Conservation (phyloP, 2,797 vertebrate genomes). For the Etheostoma nigrum region DNA sequence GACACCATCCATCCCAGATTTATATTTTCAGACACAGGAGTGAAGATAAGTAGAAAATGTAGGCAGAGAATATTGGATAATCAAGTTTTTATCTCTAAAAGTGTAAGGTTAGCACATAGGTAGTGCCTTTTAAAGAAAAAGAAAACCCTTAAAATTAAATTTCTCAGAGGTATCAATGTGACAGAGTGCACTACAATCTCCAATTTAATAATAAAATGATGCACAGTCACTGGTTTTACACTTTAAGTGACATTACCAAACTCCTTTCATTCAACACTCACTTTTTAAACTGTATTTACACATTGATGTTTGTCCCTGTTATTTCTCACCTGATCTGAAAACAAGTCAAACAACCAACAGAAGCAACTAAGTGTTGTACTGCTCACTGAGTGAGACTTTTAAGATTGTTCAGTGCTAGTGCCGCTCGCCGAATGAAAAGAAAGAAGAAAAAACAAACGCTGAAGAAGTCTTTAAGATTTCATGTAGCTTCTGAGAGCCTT, state of each 20-base stretch:
- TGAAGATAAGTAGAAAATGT: neutral
- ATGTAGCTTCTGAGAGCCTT: slow-evolving; percentile 78
- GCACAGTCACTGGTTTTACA: slow-evolving; percentile 7
- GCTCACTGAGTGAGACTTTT: slow-evolving; percentile 23
- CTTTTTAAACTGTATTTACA: slow-evolving; percentile 10
- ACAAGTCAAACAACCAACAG: slow-evolving; percentile 40
- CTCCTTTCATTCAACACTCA: slow-evolving; percentile 3
- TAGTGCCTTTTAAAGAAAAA: neutral
- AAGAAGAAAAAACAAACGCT: slow-evolving; percentile 7
- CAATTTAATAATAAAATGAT: slow-evolving; percentile 26
- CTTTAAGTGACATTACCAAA: slow-evolving; percentile 1
- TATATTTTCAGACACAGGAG: neutral
- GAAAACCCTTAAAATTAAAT: neutral
- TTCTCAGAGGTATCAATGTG: neutral
- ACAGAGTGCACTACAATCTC: neutral
- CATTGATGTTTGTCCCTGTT: neutral
- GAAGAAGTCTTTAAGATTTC: slow-evolving; percentile 81
- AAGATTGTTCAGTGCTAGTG: slow-evolving; percentile 5
- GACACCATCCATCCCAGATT: neutral
- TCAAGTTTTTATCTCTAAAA: slow-evolving; percentile 6
- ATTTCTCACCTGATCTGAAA: slow-evolving; percentile 24
- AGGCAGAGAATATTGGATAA: neutral
- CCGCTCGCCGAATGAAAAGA: slow-evolving; percentile 36
- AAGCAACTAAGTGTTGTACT: slow-evolving; percentile 8
- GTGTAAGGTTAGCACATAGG: slow-evolving; percentile 2